Conservation (phyloP, 2,113 vertebrate species). For the Rana temporaria region DNA sequence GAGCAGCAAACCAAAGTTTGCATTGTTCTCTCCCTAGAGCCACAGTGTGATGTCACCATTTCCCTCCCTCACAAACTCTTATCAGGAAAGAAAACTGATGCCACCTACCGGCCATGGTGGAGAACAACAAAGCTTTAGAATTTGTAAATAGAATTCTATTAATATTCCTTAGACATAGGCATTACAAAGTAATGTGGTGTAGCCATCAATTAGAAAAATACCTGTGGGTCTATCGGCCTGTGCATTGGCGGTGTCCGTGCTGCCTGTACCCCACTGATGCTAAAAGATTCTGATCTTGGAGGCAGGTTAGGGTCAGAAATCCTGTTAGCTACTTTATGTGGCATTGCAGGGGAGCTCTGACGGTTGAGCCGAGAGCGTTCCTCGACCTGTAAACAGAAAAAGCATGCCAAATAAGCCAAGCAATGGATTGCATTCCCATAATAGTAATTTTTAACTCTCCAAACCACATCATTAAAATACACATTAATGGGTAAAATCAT, state of each 20-base stretch:
- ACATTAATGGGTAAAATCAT: not conserved
- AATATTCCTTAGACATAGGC: too few relatives aligned
- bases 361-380: constrained; percentile 86
- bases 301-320: constrained; percentile 96
- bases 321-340: constrained; percentile 95
- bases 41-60: too few relatives aligned
- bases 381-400: constrained; percentile 77
- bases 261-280: constrained; percentile 92
- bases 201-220: constrained; percentile 60
- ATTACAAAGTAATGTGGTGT: too few relatives aligned
- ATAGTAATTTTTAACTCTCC: constrained; percentile 12
- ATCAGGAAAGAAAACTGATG: too few relatives aligned
- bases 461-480: constrained; percentile 12
- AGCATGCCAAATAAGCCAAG: constrained; percentile 1
- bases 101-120: too few relatives aligned
- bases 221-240: constrained; percentile 92
- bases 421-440: not conserved
- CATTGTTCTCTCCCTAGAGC: too few relatives aligned
- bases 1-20: too few relatives aligned
- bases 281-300: constrained; percentile 95
- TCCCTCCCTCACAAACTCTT: too few relatives aligned
- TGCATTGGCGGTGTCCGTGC: constrained; percentile 94
- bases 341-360: constrained; percentile 89
- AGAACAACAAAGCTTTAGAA: too few relatives aligned
- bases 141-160: too few relatives aligned